A percentile compares a stretch with the other conserved stretches of the same genome.
Conservation (phyloP, 2,113 vertebrate genomes). For the Periophthalmodon schlosseri region DNA sequence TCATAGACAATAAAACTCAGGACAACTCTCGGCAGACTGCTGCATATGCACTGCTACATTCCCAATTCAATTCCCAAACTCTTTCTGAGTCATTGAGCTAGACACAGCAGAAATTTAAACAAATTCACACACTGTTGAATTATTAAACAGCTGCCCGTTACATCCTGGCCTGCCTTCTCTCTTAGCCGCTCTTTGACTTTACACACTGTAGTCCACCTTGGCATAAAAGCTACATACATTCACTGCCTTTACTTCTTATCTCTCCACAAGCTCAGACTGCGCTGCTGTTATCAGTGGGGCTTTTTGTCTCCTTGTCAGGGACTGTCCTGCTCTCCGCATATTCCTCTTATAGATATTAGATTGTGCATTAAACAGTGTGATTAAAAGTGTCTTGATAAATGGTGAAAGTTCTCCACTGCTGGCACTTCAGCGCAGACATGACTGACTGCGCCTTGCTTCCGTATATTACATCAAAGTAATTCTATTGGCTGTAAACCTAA, state of each 20-base stretch:
- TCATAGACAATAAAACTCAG: constrained; percentile 53
- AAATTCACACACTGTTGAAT: constrained; percentile 52
- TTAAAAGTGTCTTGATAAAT: constrained; percentile 69
- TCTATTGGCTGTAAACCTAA: constrained; percentile 25
- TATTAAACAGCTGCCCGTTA: constrained; percentile 45
- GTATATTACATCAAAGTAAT: constrained; percentile 40
- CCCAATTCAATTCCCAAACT: constrained; percentile 37
- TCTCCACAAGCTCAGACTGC: constrained; percentile 41
- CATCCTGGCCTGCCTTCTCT: constrained; percentile 10
- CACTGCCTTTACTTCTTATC: constrained; percentile 62
- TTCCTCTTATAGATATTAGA: constrained; percentile 64
- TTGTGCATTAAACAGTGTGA: constrained; percentile 69
- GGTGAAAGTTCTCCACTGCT: constrained; percentile 31
- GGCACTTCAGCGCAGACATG: constrained; percentile 22
- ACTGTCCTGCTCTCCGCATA: constrained; percentile 39
- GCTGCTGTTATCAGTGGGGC: constrained; percentile 47
- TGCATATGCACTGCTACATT: constrained; percentile 34
- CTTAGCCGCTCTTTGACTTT: constrained; percentile 27
- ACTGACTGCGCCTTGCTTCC: constrained; percentile 36
- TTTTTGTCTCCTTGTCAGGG: constrained; percentile 63
- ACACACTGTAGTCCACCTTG: constrained; percentile 36
- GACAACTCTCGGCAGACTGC: constrained; percentile 27
- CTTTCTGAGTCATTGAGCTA: constrained; percentile 45
- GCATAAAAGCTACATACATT: constrained; percentile 50
- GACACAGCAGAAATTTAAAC: constrained; percentile 36